A percentile compares a stretch with the other conserved stretches of the same genome.
Conservation (phyloP, 2,113 vertebrate species). For the Catharus minimus region DNA sequence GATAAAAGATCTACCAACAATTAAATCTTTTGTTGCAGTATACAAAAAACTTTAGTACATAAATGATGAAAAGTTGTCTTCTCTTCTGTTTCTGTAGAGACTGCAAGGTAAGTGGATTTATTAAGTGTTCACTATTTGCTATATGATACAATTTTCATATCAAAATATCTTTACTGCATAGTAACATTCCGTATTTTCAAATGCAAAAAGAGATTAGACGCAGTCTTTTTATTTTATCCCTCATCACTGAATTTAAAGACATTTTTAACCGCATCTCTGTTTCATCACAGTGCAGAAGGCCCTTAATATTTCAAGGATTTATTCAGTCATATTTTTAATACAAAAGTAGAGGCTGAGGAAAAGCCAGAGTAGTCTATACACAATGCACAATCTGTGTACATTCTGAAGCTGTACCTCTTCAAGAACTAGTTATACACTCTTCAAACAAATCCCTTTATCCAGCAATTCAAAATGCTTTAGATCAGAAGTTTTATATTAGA, state of each 20-base stretch:
- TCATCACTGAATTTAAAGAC: conserved; percentile 49
- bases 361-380: conserved; percentile 70
- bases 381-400: conserved; percentile 64
- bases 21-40: not conserved
- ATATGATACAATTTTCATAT: conserved; percentile 39
- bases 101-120: conserved; percentile 21
- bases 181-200: conserved; percentile 18
- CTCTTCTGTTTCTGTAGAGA: not conserved
- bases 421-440: conserved; percentile 57
- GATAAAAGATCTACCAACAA: not conserved
- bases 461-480: conserved; percentile 65
- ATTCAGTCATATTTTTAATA: conserved; percentile 64
- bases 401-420: conserved; percentile 65
- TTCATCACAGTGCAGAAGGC: conserved; percentile 72
- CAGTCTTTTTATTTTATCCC: conserved; percentile 25
- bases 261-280: conserved; percentile 57
- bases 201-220: conserved; percentile 46
- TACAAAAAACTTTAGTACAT: not conserved
- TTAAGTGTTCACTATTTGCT: conserved; percentile 23
- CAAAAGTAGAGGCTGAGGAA: conserved; percentile 65
- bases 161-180: conserved; percentile 66
- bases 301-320: conserved; percentile 63
- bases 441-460: conserved; percentile 65
- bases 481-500: conserved; percentile 63
- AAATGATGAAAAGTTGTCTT: not conserved